Evolutionary conservation across 2,888 invertebrate species (phyloP).

Genomic region (Drosophila fulvimacula): DNA sequence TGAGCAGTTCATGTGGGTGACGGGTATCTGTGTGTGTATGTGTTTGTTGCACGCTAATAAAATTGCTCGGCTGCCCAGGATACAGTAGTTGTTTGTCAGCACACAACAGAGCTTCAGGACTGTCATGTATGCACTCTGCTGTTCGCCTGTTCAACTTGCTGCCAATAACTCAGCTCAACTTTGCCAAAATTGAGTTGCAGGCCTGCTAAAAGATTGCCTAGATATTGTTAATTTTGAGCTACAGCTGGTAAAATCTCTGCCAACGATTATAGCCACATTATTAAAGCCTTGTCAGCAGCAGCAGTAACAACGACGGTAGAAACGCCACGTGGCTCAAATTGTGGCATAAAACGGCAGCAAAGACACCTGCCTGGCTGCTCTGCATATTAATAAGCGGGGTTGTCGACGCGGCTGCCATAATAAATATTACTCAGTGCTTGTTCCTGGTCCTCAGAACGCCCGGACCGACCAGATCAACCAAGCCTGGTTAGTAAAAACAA

Average conservation of each 20-base stretch:
- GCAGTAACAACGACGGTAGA: slow-evolving; percentile 4
- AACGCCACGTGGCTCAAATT: slow-evolving; percentile 66
- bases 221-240: slow-evolving; percentile 49
- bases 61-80: slow-evolving; percentile 34
- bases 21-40: slow-evolving; percentile 1
- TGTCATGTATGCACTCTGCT: slow-evolving; percentile 19
- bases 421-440: slow-evolving; percentile 57
- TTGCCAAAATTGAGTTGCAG: slow-evolving; percentile 10
- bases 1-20: slow-evolving; percentile 41
- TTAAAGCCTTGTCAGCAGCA: slow-evolving; percentile 51
- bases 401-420: slow-evolving; percentile 56
- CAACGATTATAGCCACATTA: slow-evolving; percentile 53
- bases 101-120: slow-evolving; percentile 19
- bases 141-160: slow-evolving; percentile 19
- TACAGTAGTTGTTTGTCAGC: slow-evolving; percentile 30
- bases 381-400: slow-evolving; percentile 71
- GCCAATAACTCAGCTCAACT: slow-evolving; percentile 50
- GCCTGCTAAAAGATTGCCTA: slow-evolving; percentile 31
- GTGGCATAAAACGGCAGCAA: slow-evolving; percentile 76
- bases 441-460: slow-evolving; percentile 20
- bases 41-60: slow-evolving; percentile 33
- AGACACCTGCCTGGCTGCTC: slow-evolving; percentile 72
- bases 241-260: slow-evolving; percentile 48
- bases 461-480: slow-evolving; percentile 9
- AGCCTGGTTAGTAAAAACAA: slow-evolving; percentile 21